Conservation (phyloP, 2,888 invertebrate species). For the Spisula solida region DNA sequence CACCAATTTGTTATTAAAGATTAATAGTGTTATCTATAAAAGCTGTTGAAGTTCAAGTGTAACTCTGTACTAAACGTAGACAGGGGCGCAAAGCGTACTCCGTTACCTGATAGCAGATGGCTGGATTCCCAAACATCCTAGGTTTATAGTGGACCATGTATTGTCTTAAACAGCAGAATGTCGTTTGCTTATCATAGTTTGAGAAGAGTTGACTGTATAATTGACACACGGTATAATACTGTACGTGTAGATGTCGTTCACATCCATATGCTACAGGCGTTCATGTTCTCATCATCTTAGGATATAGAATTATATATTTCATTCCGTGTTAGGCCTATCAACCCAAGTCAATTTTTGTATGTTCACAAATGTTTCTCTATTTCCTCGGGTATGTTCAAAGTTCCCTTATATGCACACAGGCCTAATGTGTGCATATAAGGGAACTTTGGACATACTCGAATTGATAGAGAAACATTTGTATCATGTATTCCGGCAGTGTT, state of each 20-base stretch:
- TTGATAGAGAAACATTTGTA: no score
- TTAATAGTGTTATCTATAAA: conserved; percentile 46
- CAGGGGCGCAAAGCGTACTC: background rate
- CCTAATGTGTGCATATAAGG: no score
- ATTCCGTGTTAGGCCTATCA: no score
- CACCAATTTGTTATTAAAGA: conserved; percentile 36
- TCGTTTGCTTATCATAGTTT: conserved; percentile 23
- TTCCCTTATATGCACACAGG: no score
- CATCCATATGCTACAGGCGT: background rate
- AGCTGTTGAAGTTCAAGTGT: conserved; percentile 35
- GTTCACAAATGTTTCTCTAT: no score
- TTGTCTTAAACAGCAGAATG: background rate
- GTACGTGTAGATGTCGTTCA: background rate
- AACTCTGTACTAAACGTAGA: conserved; percentile 26
- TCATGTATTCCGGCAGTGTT: no score
- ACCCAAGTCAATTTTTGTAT: no score
- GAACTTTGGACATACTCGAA: no score
- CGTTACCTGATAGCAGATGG: conserved; percentile 20
- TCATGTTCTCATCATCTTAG: background rate
- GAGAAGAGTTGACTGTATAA: background rate
- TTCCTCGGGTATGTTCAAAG: no score
- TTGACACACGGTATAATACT: background rate
- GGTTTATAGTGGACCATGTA: background rate
- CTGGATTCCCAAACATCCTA: conserved; percentile 26
- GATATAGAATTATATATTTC: no score